Base-by-base conservation (phyloP, 1,140 invertebrate genomes). In the Armadillidium nasatum region DNA sequence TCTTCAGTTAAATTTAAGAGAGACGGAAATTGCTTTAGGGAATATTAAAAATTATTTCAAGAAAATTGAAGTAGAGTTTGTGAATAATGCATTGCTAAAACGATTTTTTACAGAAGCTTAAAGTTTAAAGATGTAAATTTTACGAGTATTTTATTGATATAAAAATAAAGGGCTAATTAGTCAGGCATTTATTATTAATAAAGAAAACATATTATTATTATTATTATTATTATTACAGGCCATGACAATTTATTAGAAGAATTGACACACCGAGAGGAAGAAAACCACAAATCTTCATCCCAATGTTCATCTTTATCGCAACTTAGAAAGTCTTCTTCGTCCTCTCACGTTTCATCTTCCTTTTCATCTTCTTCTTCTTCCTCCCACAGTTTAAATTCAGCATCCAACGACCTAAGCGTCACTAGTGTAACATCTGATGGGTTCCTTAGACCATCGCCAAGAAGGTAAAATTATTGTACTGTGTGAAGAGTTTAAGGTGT, bases 221-320 rank as follows among this genome's bases (percentile, higher is more conserved):
- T 33, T 33, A 33, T 33, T 33, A 33, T 33, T 33, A 33, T 33
- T 33, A 33, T 83, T 71, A 79, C 82, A 79, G 85, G 86, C 21
- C 83, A 85, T 77, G 80, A 82, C 33, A 60, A 69, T 23, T 45
- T 83, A 67, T 80, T 78, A 44, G 82, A 83, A 10, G 81, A 83
- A 69, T 46, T 82, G 21, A 77, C 81, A 67, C 80, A 79, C 23
- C 72, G 82, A 1, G 50, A 60, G 7, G 50, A 60, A 60, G 50
- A 60, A 60, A 60, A 13, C 7, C 11, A 15, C 11, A 60, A 60
- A 60, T 13, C 23, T 10, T 23, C 9, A 43, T 23, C 11, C 6
- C 22, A 21, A 45, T 54, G 3, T 22, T 44, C 44, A 43, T 71
- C 74, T 46, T 50, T 19, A 43, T 46, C 74, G 43, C 44, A 11